Evolutionary conservation across 2,797 vertebrate species (phyloP).

Genomic region (Varecia variegata): DNA sequence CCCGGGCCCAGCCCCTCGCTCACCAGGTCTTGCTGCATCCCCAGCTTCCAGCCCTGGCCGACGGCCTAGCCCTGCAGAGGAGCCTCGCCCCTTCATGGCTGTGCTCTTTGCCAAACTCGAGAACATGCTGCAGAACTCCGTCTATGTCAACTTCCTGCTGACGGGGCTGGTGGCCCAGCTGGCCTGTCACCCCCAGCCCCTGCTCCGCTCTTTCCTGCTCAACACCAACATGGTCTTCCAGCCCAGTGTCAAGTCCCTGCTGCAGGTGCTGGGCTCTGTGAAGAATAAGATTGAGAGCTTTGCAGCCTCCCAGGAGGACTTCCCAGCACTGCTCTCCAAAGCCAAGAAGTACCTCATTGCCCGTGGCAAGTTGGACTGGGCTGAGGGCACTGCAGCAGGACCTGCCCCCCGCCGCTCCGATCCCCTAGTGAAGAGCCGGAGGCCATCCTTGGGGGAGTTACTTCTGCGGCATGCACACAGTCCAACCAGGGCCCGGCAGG

Average conservation of each 20-base stretch:
- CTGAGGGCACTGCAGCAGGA: too few relatives aligned
- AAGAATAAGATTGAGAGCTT: too few relatives aligned
- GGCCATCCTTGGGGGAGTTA: constrained; percentile 94
- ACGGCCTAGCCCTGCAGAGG: constrained; percentile 79
- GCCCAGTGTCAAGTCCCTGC: too few relatives aligned
- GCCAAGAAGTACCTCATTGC: too few relatives aligned
- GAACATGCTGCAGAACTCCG: constrained; percentile 97
- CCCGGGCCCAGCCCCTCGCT: constrained; percentile 63
- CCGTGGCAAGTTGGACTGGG: too few relatives aligned
- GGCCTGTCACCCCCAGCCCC: constrained; percentile 96
- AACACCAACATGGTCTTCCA: too few relatives aligned
- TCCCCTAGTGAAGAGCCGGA: constrained; percentile 94
- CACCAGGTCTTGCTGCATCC: constrained; percentile 77
- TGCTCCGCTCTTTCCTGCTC: constrained; percentile 98
- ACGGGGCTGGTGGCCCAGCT: constrained; percentile 96
- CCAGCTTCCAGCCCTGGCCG: constrained; percentile 89
- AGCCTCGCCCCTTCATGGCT: constrained; percentile 90
- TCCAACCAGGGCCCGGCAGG: constrained; percentile 92
- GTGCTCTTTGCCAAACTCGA: constrained; percentile 97
- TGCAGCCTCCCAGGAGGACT: too few relatives aligned
- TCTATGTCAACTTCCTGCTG: constrained; percentile 97
- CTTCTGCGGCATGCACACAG: constrained; percentile 96
- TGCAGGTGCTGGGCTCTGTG: too few relatives aligned
- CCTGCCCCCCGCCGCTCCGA: too few relatives aligned
- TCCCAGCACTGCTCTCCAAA: too few relatives aligned